phyloP scores from a whole-genome alignment of 1,140 invertebrate species.

The Drosophila micromelanica region DNA sequence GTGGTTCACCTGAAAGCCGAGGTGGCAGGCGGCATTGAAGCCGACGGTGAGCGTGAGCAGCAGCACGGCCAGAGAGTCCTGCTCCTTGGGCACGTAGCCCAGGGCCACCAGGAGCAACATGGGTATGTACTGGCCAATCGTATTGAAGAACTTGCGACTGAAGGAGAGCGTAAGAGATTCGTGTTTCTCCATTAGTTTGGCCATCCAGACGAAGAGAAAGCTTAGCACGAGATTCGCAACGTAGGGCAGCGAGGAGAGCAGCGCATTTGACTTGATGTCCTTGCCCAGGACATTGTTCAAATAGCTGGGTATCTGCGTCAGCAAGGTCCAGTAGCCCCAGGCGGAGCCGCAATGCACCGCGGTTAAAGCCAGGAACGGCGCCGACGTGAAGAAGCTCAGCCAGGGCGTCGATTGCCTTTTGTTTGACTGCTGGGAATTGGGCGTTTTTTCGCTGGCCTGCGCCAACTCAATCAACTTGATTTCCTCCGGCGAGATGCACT shows the following conservation, averaged over 20 bases:
- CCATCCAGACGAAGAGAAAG: constrained; percentile 75
- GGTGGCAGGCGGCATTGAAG: constrained; percentile 85
- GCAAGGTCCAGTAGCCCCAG: constrained; percentile 96
- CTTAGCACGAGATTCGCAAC: constrained; percentile 88
- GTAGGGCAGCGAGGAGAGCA: constrained; percentile 91
- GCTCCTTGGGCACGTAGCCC: constrained; percentile 40
- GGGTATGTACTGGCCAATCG: constrained; percentile 86
- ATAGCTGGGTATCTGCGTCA: constrained; percentile 95
- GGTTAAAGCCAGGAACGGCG: constrained; percentile 91
- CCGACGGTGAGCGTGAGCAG: constrained; percentile 42
- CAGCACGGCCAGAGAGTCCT: constrained; percentile 85
- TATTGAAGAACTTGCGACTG: constrained; percentile 88
- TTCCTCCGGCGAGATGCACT: constrained; percentile 85
- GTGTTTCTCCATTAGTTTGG: constrained; percentile 21
- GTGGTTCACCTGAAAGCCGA: constrained; percentile 88
- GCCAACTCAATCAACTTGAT: constrained; percentile 37
- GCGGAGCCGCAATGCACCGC: constrained; percentile 86
- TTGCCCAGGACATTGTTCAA: constrained; percentile 92
- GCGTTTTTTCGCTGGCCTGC: constrained; percentile 10
- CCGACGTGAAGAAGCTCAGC: constrained; percentile 89
- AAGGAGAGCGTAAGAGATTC: constrained; percentile 18
- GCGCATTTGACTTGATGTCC: constrained; percentile 90
- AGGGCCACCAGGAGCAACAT: constrained; percentile 86
- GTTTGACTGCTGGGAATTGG: constrained; percentile 2
- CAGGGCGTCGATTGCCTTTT: constrained; percentile 86